Base-by-base conservation (phyloP, 1,140 invertebrate genomes). In the Monochamus saltuarius region DNA sequence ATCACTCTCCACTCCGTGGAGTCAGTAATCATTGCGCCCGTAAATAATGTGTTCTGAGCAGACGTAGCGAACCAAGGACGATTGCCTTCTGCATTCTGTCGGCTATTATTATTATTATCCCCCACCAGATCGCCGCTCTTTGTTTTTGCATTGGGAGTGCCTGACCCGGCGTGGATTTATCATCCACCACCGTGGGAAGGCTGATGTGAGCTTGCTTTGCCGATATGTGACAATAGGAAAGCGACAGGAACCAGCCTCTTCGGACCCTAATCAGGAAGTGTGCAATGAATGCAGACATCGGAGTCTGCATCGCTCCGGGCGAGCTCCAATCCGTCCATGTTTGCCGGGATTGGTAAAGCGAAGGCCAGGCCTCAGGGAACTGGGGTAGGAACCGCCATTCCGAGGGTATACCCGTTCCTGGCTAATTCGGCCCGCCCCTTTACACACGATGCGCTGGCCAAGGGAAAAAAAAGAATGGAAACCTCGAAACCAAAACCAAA, bases 211-310 rank as follows among this genome's bases (percentile, higher is more conserved):
- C 49, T 34, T 19, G 49, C 49, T 10, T 22, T 51, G 49, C 49
- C 49, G 49, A 34, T n/a, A 51, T 17, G 49, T 6, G 8, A 34
- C 29, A 10, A 17, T 17, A 22, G 10, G 8, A 37, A 6, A n/a
- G 35, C n/a, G 29, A n/a, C 40, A 56, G 54, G 6, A 22, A 36
- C 54, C 54, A 46, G 54, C 54, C 54, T 17, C 49, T 56, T 56
- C 54, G 54, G 54, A 40, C 54, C 54, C 19, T 56, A 40, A 56
- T 46, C 54, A 56, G 54, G 54, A 56, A 56, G 54, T 56, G 54
- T 22, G 29, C 17, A 13, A 17, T 47, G 42, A 19, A 10, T 34
- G 9, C 17, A 22, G 40, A 34, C 10, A 19, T 56, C 54, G 42
- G 54, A 56, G 17, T 34, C 40, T 34, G 40, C 29, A 34, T 7